Evolutionary conservation across 1,140 invertebrate species (phyloP), one percentile per base, ranked within the genome.

Genomic region (Dufourea novaeangliae): DNA sequence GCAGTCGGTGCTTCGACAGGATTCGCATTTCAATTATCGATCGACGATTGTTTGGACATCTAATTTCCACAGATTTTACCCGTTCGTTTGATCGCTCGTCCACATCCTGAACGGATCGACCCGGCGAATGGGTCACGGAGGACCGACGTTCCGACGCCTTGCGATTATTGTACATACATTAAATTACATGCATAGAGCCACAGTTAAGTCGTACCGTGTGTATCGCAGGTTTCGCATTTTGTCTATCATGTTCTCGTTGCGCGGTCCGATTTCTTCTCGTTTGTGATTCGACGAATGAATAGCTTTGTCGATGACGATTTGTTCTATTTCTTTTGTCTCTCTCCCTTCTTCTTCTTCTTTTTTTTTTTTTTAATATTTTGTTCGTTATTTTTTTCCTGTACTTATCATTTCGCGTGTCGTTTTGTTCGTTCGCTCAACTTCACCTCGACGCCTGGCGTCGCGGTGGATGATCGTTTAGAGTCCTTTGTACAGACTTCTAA

Each of bases 151-250:
- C 10, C 22, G 54, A 59, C 77, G 50, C 20, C 17, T 67, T 66
- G 46, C 62, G 54, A 77, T 80, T 84, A 84, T 78, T 81, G 71
- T 84, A 86, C 83, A 82, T 84, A 86, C 83, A 82, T 77, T 76
- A 57, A 70, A 74, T 83, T 81, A 82, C 59, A 84, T 61, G 22
- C 27, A 81, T 72, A 77, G 69, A 73, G 63, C 68, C 39, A 79
- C 61, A 76, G 56, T 80, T 70, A 63, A 50, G 57, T 41, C 34
- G 44, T 17, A 71, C 5, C 37, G 27, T 63, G 27, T 56, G 12
- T 17, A 44, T 44, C 44, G 41, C 7, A 6, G n/a, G 32, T 17
- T 12, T 22, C 22, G 3, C 20, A 5, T 41, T 29, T 11, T 5
- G 2, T 56, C 27, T 4, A 1, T n/a, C n/a, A 14, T 7, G 37